phyloP scores from a whole-genome alignment of 2,797 vertebrate species.

The Macropus fuliginosus region DNA sequence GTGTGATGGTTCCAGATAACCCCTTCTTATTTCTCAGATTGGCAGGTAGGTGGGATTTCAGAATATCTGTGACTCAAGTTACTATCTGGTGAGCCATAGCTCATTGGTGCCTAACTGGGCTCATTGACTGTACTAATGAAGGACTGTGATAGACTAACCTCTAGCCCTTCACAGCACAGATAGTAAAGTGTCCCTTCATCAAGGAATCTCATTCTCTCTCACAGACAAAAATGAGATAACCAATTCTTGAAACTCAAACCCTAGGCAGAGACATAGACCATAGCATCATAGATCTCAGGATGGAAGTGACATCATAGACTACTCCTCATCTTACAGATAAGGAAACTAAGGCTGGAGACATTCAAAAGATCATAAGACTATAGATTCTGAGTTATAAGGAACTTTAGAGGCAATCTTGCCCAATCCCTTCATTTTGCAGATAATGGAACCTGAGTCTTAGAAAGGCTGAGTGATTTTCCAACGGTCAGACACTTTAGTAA shows the following conservation, averaged over 20 bases:
- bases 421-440: background rate
- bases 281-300: background rate
- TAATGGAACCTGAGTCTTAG: background rate
- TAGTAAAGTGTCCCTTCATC: background rate
- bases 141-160: background rate
- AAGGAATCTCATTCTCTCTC: background rate
- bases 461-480: background rate
- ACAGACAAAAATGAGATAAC: background rate
- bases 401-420: background rate
- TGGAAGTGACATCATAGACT: background rate
- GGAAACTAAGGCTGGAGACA: background rate
- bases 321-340: background rate
- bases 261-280: background rate
- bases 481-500: background rate
- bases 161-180: background rate
- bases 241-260: background rate
- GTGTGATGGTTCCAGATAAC: background rate
- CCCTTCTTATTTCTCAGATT: background rate
- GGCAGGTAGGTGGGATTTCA: background rate
- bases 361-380: background rate
- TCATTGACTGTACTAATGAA: background rate
- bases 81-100: background rate
- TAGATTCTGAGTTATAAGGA: background rate
- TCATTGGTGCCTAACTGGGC: background rate
- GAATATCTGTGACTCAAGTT: background rate